phyloP scores from a whole-genome alignment of 2,888 invertebrate species.

The Antheraea yamamai region DNA sequence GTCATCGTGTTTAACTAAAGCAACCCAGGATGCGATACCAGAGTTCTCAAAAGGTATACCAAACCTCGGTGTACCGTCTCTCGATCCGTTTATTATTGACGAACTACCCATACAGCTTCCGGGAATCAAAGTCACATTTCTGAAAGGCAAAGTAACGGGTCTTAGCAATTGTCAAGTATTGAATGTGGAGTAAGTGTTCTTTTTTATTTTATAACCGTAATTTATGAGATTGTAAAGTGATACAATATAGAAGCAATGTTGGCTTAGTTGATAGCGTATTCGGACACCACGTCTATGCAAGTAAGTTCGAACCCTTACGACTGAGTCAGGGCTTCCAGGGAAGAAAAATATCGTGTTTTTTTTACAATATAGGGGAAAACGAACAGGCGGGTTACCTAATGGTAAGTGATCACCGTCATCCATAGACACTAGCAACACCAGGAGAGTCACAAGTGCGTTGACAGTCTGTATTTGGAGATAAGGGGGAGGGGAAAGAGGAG shows the following conservation, averaged over 20 bases:
- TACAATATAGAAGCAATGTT: background rate
- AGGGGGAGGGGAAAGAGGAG: too few species aligned
- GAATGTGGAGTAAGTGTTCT: slow-evolving; percentile 74
- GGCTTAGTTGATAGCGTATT: too few species aligned
- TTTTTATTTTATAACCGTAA: background rate
- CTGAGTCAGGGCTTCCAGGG: too few species aligned
- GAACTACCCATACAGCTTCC: slow-evolving; percentile 74
- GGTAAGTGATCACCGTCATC: too few species aligned
- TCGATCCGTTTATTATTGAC: slow-evolving; percentile 72
- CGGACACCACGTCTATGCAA: too few species aligned
- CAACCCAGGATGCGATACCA: slow-evolving; percentile 71
- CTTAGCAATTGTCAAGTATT: slow-evolving; percentile 69
- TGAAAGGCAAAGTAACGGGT: slow-evolving; percentile 70
- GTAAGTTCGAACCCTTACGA: too few species aligned
- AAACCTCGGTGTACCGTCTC: slow-evolving; percentile 62
- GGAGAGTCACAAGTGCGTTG: too few species aligned
- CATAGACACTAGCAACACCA: too few species aligned
- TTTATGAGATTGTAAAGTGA: background rate
- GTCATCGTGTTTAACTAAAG: slow-evolving; percentile 63
- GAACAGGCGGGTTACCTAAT: too few species aligned
- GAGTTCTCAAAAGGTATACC: slow-evolving; percentile 71
- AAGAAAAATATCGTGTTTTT: too few species aligned
- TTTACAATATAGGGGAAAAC: too few species aligned
- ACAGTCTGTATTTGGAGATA: too few species aligned
- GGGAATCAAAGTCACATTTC: slow-evolving; percentile 74